Evolutionary conservation across 2,113 vertebrate species (phyloP).

Genomic region (Galemys pyrenaicus): DNA sequence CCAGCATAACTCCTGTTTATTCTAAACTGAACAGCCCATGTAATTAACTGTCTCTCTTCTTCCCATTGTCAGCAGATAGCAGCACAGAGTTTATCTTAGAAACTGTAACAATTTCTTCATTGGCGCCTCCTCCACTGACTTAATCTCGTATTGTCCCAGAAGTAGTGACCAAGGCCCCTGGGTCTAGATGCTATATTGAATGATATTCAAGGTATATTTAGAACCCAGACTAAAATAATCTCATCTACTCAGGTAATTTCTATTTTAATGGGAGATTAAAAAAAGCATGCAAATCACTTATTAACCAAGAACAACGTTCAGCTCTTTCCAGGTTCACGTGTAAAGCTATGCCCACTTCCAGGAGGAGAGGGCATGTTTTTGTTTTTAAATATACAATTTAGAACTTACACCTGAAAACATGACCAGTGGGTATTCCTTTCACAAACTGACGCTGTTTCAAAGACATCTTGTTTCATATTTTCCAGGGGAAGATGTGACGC

Average conservation of each 20-base stretch:
- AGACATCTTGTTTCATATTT: not conserved
- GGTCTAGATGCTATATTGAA: not conserved
- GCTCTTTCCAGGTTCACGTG: not conserved
- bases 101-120: not conserved
- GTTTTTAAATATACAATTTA: constrained; percentile 50
- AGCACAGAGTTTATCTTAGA: not conserved
- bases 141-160: not conserved
- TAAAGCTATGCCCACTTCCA: not conserved
- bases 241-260: not conserved
- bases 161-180: not conserved
- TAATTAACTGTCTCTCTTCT: not conserved
- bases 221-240: not conserved
- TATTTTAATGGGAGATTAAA: not conserved
- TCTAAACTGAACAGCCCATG: not conserved
- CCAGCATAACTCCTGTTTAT: not conserved
- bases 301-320: not conserved
- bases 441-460: not conserved
- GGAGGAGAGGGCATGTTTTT: not conserved
- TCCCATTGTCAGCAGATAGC: not conserved
- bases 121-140: not conserved
- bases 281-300: not conserved
- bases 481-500: not conserved
- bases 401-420: constrained; percentile 35
- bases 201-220: not conserved
- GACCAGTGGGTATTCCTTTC: not conserved